Evolutionary conservation across 2,888 invertebrate species (phyloP), one percentile per base, ranked within the genome.

Genomic region (Tineola bisselliella): DNA sequence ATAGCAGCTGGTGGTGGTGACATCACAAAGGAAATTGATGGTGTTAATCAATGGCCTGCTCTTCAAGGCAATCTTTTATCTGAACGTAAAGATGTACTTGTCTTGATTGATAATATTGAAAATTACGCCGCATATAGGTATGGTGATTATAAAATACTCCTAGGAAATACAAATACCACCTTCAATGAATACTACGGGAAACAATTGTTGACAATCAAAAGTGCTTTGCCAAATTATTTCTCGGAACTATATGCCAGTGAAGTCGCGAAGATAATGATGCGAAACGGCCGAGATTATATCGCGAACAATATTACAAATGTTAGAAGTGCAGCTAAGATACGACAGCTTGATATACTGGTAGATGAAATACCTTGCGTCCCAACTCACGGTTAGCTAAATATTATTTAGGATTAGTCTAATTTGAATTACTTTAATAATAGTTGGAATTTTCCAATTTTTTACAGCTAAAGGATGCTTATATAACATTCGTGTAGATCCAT

Each of bases 401-500:
- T n/a, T n/a, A n/a, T n/a, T n/a, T n/a, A n/a, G n/a, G n/a, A n/a
- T n/a, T n/a, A n/a, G n/a, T n/a, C n/a, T n/a, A n/a, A n/a, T n/a
- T n/a, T n/a, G n/a, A n/a, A n/a, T n/a, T n/a, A n/a, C n/a, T n/a
- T n/a, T n/a, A n/a, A n/a, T n/a, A n/a, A n/a, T n/a, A n/a, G n/a
- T n/a, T n/a, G n/a, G n/a, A n/a, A n/a, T n/a, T n/a, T n/a, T n/a
- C n/a, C n/a, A n/a, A n/a, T n/a, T 44, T 44, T 8, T 82, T 83
- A 65, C 71, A 90, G 90, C 76, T 44, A 87, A 89, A 6, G 90
- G 91, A 13, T 93, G 93, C 68, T 84, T 93, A n/a, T 96, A 91
- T 77, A 92, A 96, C 72, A 89, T 96, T 52, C 89, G 90, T 0
- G 88, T 88, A 60, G 96, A 96, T 74, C 95, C 95, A 0, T 92